phyloP scores from a whole-genome alignment of 2,888 invertebrate species.

The Heliothis peltigera region DNA sequence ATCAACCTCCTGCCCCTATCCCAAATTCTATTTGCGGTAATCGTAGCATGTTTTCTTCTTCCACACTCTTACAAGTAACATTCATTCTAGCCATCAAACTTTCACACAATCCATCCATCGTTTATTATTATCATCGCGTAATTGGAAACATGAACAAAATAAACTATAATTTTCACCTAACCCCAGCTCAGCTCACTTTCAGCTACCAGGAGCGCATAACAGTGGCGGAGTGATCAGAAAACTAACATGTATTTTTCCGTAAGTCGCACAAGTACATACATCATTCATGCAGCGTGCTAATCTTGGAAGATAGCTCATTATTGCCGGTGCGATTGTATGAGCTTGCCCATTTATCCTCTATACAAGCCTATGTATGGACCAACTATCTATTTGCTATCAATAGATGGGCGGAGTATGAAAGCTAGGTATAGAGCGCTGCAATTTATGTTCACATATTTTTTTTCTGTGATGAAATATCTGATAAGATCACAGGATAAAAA shows the following conservation, averaged over 20 bases:
- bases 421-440: background rate
- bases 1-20: too few relatives aligned
- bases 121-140: too few relatives aligned
- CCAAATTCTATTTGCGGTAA: too few relatives aligned
- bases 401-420: slow-evolving; percentile 13
- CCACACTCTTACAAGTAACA: too few relatives aligned
- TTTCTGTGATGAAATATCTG: too few relatives aligned
- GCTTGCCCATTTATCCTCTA: slow-evolving; percentile 39
- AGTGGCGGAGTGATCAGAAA: background rate
- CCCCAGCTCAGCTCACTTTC: background rate
- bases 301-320: slow-evolving; percentile 38
- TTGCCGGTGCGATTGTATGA: slow-evolving; percentile 35
- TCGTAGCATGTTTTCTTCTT: too few relatives aligned
- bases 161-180: too few relatives aligned
- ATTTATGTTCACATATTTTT: background rate
- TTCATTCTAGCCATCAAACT: too few relatives aligned
- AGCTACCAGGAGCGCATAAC: slow-evolving; percentile 6
- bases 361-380: slow-evolving; percentile 39
- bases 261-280: slow-evolving; percentile 14
- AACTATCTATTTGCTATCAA: slow-evolving; percentile 28
- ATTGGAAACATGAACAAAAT: too few relatives aligned
- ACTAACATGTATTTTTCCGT: background rate
- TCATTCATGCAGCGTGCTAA: slow-evolving; percentile 41
- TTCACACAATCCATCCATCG: too few relatives aligned
- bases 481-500: too few relatives aligned